Conservation (phyloP, 1,140 invertebrate species). For the Homarus americanus region DNA sequence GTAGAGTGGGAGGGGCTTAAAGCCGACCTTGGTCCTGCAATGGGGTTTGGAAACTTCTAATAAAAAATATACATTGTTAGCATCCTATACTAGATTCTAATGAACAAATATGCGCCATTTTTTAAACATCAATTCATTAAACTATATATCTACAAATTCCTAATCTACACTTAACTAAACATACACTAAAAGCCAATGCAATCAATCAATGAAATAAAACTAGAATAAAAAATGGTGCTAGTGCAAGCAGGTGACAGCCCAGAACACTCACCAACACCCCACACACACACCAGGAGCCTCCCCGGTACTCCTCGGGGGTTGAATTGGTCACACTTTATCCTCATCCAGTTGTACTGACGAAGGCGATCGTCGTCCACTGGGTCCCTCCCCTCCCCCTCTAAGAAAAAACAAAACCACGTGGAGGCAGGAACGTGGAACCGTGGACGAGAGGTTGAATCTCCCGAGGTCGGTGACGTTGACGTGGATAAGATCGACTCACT, state of each 20-base stretch:
- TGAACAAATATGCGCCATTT: not conserved
- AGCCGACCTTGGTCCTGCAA: not conserved
- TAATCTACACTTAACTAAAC: not conserved
- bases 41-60: not conserved
- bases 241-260: not conserved
- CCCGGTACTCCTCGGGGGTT: not conserved
- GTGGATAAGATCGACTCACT: not conserved
- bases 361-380: not conserved
- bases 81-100: not conserved
- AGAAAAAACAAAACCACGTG: not conserved
- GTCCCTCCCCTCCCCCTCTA: not conserved
- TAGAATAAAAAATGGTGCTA: not conserved
- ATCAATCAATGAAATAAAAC: not conserved
- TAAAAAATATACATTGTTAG: not conserved
- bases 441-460: not conserved
- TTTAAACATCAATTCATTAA: not conserved
- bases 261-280: not conserved
- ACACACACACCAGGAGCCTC: not conserved
- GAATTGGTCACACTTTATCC: not conserved
- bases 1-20: conserved; percentile 46
- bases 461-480: conserved; percentile 10
- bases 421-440: not conserved
- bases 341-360: not conserved
- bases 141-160: not conserved
- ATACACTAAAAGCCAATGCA: not conserved